Base-by-base conservation (phyloP, 1,140 invertebrate species). In the Notospermus geniculatus region DNA sequence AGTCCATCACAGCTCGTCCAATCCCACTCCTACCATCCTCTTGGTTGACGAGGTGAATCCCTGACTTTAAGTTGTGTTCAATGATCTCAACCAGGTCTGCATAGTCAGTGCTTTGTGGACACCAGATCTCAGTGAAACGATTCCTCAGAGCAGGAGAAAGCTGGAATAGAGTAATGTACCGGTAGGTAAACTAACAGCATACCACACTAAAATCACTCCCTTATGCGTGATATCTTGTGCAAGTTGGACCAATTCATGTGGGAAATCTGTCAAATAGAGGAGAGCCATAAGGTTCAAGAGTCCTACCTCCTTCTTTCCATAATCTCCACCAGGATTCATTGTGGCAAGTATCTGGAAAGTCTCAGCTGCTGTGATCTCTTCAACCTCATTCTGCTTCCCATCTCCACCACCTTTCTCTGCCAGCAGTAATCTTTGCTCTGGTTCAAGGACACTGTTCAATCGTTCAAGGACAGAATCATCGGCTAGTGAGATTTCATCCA, bases 321-420 rank as follows among this genome's bases (percentile, higher is more conserved):
- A 99, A 85, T 99, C 97, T 11, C 97, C 97, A 19, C 95, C 95
- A 25, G 97, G 97, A 85, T 99, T 99, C 97, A 99, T 99, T 0
- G 97, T 99, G 7, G 93, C 93, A 59, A 99, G 87, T 71, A 99
- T 92, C 64, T 92, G 87, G 77, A 99, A 99, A 13, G 87, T 85
- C 15, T 87, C 71, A 63, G 87, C 72, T 0, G 97, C 96, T 55
- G 84, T 75, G 32, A 84, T 70, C 54, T 66, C 60, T 57, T 79
- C 75, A 19, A 71, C 66, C 17, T 73, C 65, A 59, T 66, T 66
- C 30, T 64, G 23, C 1, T 39, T 52, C 13, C 69, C 75, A 55
- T 55, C 32, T 19, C 45, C 59, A 60, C 72, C 71, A 15, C 79
- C 77, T 69, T 94, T 94, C 82, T 99, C 96, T 17, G 95, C 89